These are phyloP conservation scores for Calypte anna DNA, from an alignment of 2,113 vertebrate species.

Conservation along the genomic window DNA sequence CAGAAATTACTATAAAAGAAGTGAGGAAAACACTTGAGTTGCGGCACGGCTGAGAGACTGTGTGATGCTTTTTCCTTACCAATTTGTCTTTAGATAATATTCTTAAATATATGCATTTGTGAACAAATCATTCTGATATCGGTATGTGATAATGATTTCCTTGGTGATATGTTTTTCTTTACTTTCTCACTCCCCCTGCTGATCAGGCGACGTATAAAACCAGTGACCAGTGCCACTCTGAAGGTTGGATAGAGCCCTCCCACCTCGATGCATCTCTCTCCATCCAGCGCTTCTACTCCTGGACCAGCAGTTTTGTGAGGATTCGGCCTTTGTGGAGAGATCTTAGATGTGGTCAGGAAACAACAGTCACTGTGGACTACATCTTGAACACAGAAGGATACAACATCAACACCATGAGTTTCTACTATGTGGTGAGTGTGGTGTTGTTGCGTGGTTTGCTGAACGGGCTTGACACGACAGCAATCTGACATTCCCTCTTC, in stretches of 20 bases:
- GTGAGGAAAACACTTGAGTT: neutral
- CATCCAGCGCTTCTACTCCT: slow-evolving; percentile 63
- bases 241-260: slow-evolving; percentile 61
- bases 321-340: slow-evolving; percentile 40
- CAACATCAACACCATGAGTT: neutral
- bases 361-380: slow-evolving; percentile 47
- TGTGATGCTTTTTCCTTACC: neutral
- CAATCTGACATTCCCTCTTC: neutral
- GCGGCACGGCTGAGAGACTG: neutral
- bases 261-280: neutral
- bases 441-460: neutral
- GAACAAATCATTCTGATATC: neutral
- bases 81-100: neutral
- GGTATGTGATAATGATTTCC: neutral
- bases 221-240: slow-evolving; percentile 54
- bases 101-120: neutral
- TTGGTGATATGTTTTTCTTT: neutral
- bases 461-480: neutral
- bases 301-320: slow-evolving; percentile 68
- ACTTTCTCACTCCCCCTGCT: neutral
- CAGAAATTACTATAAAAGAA: neutral
- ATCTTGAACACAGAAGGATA: slow-evolving; percentile 42
- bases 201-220: slow-evolving; percentile 58
- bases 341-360: slow-evolving; percentile 50
- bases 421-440: slow-evolving; percentile 62